These are phyloP conservation scores for Montipora foliosa DNA, from an alignment of 64 coral and sea anemone genomes.

Conservation along the genomic window DNA sequence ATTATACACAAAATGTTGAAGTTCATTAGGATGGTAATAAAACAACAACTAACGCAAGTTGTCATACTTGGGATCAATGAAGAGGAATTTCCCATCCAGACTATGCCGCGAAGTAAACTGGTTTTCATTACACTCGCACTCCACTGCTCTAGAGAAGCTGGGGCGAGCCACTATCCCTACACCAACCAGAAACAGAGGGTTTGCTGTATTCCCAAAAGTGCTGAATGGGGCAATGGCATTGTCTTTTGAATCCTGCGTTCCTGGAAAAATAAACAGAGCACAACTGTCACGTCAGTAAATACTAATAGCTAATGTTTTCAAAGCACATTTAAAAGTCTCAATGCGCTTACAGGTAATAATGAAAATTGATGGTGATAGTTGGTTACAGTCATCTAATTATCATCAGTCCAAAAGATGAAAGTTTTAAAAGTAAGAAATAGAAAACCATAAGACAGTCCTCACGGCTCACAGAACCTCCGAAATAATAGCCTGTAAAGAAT, in stretches of 20 bases:
- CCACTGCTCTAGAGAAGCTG: slow-evolving; percentile 2
- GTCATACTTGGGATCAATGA: slow-evolving; percentile 73
- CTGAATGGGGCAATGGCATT: neutral
- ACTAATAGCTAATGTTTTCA: no score
- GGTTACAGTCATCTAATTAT: no score
- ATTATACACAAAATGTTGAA: no score
- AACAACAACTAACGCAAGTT: neutral
- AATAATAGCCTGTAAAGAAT: no score
- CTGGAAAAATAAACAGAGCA: neutral
- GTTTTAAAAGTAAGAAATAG: no score
- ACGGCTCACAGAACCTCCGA: no score
- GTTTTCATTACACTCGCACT: neutral
- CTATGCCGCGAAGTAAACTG: slow-evolving; percentile 78
- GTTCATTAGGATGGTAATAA: no score
- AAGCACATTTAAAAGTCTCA: no score
- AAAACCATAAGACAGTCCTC: no score
- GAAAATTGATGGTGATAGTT: no score
- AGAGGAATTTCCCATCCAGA: slow-evolving; percentile 86
- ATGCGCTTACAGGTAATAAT: no score
- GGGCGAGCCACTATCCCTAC: slow-evolving; percentile 48
- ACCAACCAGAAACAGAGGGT: slow-evolving; percentile 40
- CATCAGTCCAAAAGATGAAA: no score
- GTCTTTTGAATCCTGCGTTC: neutral
- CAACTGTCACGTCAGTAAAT: neutral
- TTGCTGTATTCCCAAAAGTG: neutral